These are phyloP conservation scores for Pterocles burchelli DNA, from an alignment of 2,113 vertebrate species.

Conservation along the genomic window DNA sequence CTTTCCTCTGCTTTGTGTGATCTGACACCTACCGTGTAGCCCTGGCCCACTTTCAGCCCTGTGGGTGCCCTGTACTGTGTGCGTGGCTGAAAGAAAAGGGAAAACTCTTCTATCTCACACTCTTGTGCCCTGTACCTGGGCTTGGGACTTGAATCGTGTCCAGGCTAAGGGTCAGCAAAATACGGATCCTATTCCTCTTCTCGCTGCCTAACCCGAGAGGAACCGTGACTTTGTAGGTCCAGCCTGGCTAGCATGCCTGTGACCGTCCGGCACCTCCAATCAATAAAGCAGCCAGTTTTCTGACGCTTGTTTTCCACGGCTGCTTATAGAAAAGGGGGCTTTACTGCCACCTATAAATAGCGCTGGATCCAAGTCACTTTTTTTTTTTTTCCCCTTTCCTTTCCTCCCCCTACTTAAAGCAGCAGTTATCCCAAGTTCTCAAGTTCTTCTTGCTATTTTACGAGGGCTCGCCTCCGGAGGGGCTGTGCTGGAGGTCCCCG, in stretches of 20 bases:
- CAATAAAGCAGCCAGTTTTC: conserved; percentile 16
- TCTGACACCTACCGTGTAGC: conserved; percentile 18
- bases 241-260: not conserved
- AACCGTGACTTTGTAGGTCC: not conserved
- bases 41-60: conserved; percentile 60
- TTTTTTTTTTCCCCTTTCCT: accelerated
- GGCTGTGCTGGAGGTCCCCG: not conserved
- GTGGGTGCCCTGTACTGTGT: conserved; percentile 19
- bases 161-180: not conserved
- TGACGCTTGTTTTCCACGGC: conserved; percentile 11
- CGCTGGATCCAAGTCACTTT: not conserved
- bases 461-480: not conserved
- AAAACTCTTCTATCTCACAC: not conserved
- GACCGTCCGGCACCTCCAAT: not conserved
- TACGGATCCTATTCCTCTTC: not conserved
- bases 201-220: not conserved
- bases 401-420: not conserved
- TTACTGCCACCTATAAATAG: conserved; percentile 69
- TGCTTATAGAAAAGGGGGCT: conserved; percentile 39
- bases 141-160: not conserved
- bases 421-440: conserved; percentile 22
- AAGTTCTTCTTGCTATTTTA: not conserved
- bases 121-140: not conserved
- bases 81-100: not conserved
- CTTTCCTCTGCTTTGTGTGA: conserved; percentile 23